Base-by-base conservation (phyloP, 2,113 vertebrate genomes). In the Pogona vitticeps region DNA sequence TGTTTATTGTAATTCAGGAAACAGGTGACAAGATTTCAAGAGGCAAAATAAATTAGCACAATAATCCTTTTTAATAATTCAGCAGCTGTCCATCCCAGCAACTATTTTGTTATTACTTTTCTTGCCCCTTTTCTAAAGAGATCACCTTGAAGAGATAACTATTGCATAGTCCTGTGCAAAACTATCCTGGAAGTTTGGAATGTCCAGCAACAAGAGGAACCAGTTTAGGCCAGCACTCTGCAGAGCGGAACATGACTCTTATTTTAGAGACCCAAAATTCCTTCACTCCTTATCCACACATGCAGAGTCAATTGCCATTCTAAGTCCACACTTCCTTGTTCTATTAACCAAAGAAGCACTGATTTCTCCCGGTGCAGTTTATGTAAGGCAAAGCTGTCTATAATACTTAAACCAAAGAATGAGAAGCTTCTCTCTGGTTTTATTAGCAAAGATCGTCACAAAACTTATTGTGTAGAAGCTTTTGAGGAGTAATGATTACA, bases 41-140 rank as follows among this genome's bases (percentile, higher is more conserved):
- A 36, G 58, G 31, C 28, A 81, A 86, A 86, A 9, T 81, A 81
- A 65, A 86, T 73, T 28, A 81, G 71, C 23, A 58, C 68, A 65
- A 63, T 26, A n/a, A 13, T 18, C 58, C 42, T 72, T 72, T 52
- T 63, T 20, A 67, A 52, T n/a, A 73, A 31, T 63, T 65, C 28
- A 73, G 0, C 59, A 33, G 58, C 58, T 75, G 20, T 18, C 68
- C 14, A 26, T 9, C 23, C 15, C 38, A 46, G 71, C 28, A 63
- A 17, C 5, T 52, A 67, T 72, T 63, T 72, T 63, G 28, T n/a
- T 20, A 38, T 70, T 68, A 28, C 28, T 58, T 58, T 75, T 58
- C 42, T 82, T 81, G 26, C 20, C 59, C 7, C 58, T 86, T 80
- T n/a, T 72, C 38, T 81, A 33, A 61, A 36, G 28, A 73, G 68